A percentile compares a stretch with the other conserved stretches of the same genome.
These are phyloP conservation scores for Tenthredo notha DNA, from an alignment of 2,888 invertebrate genomes.

Conservation along the genomic window DNA sequence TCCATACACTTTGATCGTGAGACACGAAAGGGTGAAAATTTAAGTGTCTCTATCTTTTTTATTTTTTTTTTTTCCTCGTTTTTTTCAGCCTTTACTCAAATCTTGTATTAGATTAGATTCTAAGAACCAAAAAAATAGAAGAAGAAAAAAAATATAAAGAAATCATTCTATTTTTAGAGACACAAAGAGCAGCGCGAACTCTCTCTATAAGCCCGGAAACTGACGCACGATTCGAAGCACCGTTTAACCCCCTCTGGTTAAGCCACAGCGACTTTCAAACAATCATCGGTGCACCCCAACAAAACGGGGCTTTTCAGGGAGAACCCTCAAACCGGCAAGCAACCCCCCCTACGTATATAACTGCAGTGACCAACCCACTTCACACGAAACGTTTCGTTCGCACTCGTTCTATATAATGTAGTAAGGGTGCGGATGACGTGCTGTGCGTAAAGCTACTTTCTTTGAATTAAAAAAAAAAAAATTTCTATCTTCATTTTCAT, in stretches of 20 bases:
- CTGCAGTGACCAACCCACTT: constrained; percentile 7
- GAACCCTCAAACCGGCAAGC: not conserved
- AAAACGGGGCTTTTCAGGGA: constrained; percentile 19
- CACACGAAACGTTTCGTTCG: constrained; percentile 31
- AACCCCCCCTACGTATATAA: not conserved
- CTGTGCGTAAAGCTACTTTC: not conserved
- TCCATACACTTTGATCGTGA: not conserved
- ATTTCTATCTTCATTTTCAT: not conserved
- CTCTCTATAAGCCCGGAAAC: not conserved
- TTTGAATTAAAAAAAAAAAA: too few relatives aligned
- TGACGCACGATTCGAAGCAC: not conserved
- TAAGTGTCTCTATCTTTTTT: too few relatives aligned
- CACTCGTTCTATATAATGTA: not conserved
- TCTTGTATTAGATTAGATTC: too few relatives aligned
- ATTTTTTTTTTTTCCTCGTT: not conserved
- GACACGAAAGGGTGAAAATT: too few relatives aligned
- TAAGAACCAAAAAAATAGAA: too few relatives aligned
- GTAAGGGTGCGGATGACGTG: not conserved
- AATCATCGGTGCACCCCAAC: constrained; percentile 30
- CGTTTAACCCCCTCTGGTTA: constrained; percentile 16
- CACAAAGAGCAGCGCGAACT: not conserved
- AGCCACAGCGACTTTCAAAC: constrained; percentile 24
- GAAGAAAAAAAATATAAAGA: too few relatives aligned
- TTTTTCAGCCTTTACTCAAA: too few relatives aligned
- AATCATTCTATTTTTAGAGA: too few relatives aligned